Evolutionary conservation across 2,888 invertebrate genomes (phyloP).

Genomic region (Amblyteles armatorius): DNA sequence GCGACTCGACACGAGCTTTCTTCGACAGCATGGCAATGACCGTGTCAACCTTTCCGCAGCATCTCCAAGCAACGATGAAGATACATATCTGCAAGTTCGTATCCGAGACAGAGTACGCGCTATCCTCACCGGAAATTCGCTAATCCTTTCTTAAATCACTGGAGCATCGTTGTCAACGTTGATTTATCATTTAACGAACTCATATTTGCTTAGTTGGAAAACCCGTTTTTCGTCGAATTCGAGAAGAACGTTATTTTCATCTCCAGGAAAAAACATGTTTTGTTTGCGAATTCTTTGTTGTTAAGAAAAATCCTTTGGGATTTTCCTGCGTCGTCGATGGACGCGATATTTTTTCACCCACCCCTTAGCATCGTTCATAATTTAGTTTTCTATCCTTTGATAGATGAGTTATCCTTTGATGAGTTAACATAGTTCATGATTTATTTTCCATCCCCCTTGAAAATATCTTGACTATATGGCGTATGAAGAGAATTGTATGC

Average conservation of each 20-base stretch:
- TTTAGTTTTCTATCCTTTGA: background rate
- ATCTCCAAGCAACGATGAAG: conserved; percentile 75
- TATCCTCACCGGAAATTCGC: conserved; percentile 68
- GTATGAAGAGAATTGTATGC: background rate
- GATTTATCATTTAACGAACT: background rate
- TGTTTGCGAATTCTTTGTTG: background rate
- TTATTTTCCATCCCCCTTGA: background rate
- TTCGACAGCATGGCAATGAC: conserved; percentile 78
- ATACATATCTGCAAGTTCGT: conserved; percentile 74
- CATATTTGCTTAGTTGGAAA: background rate
- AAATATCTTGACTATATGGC: background rate
- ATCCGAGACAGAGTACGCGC: conserved; percentile 72
- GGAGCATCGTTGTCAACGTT: background rate
- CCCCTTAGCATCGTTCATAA: background rate
- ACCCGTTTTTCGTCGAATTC: background rate
- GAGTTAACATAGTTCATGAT: background rate
- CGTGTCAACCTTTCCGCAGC: conserved; percentile 75
- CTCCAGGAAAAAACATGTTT: background rate
- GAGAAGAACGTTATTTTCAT: background rate
- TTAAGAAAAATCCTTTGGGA: background rate
- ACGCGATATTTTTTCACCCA: conserved; percentile 1
- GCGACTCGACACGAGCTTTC: conserved; percentile 74
- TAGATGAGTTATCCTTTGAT: no score
- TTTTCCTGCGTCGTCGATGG: conserved; percentile 8
- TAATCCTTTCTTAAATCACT: conserved; percentile 26